Evolutionary conservation across 2,797 vertebrate genomes (phyloP), one percentile per base, ranked within the genome.

Genomic region (Vireo griseus): DNA sequence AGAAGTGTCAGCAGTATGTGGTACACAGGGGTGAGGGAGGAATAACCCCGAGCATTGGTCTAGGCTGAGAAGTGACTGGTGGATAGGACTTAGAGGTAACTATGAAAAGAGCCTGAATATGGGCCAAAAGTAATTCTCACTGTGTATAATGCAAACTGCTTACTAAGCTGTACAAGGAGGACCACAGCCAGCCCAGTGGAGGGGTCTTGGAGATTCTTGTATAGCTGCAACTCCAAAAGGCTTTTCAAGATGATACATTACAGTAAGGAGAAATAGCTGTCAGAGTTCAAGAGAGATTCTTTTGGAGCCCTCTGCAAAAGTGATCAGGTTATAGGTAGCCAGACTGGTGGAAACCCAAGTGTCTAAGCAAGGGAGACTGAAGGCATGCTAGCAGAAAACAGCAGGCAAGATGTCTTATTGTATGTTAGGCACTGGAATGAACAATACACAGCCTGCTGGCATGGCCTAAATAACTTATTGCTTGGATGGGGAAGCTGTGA

Each of bases 251-350:
- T 1, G 2, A 14, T 80, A 12, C 19, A 19, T 62, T 73, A 22
- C 13, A 50, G 9, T 61, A 54, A 68, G 15, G 26, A 89, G 17
- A 71, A 86, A 81, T 33, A 25, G 40, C 28, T 35, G 31, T 16
- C 20, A 13, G 77, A 55, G 44, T 51, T 37, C 48, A 59, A 22
- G 69, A 40, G 44, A 59, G 28, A 44, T 55, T 84, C 35, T 17
- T 71, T 73, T 0, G 0, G 19, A 80, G 14, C 18, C 24, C 8
- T 73, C 48, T 5, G 2, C 5, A 10, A 19, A 74, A 40, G 29
- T 77, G 44, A 44, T 4, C 9, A 67, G 51, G 28, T 91, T 11
- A 4, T 11, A 51, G 15, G 12, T 42, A 57, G 51, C 66, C 44
- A 86, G 33, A 55, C 25, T 0, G 0, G 28, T 5, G 2, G 57